A percentile compares a stretch with the other conserved stretches of the same genome.
phyloP scores from a whole-genome alignment of 2,797 vertebrate genomes.

The Synaphobranchus kaupii region DNA sequence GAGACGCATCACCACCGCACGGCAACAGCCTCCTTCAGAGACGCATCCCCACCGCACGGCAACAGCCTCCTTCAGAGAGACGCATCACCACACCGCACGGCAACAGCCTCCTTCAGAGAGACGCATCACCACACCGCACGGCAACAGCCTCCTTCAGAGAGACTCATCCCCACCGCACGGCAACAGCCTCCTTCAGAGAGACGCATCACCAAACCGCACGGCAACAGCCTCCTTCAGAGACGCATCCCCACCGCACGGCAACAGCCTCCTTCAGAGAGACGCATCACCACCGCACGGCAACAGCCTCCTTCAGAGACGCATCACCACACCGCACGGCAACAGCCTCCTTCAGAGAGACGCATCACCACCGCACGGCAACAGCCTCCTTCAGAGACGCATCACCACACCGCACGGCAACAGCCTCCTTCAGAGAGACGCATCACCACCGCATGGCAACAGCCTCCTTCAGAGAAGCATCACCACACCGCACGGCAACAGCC shows the following conservation, averaged over 20 bases:
- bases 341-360: background rate
- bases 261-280: background rate
- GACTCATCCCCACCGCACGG: background rate
- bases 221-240: slow-evolving; percentile 14
- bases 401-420: slow-evolving; percentile 17
- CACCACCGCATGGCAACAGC: slow-evolving; percentile 18
- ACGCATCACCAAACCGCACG: background rate
- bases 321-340: slow-evolving; percentile 15
- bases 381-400: background rate
- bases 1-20: background rate
- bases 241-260: slow-evolving; percentile 10
- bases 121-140: background rate
- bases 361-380: slow-evolving; percentile 13
- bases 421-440: background rate
- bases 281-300: slow-evolving; percentile 14
- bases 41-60: slow-evolving; percentile 3
- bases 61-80: slow-evolving; percentile 1
- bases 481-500: slow-evolving; percentile 18
- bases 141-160: slow-evolving; percentile 17
- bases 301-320: background rate
- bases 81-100: slow-evolving; percentile 8
- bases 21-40: slow-evolving; percentile 14
- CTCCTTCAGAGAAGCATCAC: background rate
- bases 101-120: slow-evolving; percentile 11
- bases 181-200: slow-evolving; percentile 11